phyloP scores from a whole-genome alignment of 2,888 invertebrate species.

The Piscicola geometra region DNA sequence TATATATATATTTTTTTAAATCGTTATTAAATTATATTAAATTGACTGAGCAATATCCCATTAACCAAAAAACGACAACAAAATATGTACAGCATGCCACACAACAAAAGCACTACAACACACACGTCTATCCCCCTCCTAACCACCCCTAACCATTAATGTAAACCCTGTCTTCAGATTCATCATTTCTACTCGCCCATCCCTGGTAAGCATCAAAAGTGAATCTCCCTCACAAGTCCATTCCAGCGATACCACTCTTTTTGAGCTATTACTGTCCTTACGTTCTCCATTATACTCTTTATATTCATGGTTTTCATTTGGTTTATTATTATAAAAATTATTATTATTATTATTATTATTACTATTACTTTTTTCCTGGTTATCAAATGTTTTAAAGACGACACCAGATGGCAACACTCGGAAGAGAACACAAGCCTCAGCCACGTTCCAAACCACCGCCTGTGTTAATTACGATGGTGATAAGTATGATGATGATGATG shows the following conservation, averaged over 20 bases:
- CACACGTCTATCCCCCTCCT: too few relatives aligned
- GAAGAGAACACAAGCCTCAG: neutral
- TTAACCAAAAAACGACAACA: too few relatives aligned
- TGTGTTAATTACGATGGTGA: neutral
- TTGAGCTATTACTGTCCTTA: neutral
- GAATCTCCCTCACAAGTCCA: neutral
- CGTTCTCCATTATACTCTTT: neutral
- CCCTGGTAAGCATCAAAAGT: neutral
- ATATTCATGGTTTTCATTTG: neutral
- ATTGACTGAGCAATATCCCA: too few relatives aligned
- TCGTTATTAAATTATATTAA: too few relatives aligned
- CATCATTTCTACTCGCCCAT: neutral
- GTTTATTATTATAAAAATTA: neutral
- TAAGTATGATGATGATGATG: too few relatives aligned
- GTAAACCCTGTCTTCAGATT: neutral
- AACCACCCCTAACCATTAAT: neutral
- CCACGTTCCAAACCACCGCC: constrained; percentile 9
- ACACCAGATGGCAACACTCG: neutral
- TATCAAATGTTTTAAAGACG: neutral
- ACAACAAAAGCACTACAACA: too few relatives aligned
- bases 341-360: too few relatives aligned
- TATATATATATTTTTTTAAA: too few relatives aligned
- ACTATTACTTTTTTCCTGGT: too few relatives aligned
- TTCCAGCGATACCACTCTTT: neutral
- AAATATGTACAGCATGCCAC: too few relatives aligned